Evolutionary conservation across 2,797 vertebrate genomes (phyloP), one percentile per base, ranked within the genome.

Genomic region (Steatocranus sp.): DNA sequence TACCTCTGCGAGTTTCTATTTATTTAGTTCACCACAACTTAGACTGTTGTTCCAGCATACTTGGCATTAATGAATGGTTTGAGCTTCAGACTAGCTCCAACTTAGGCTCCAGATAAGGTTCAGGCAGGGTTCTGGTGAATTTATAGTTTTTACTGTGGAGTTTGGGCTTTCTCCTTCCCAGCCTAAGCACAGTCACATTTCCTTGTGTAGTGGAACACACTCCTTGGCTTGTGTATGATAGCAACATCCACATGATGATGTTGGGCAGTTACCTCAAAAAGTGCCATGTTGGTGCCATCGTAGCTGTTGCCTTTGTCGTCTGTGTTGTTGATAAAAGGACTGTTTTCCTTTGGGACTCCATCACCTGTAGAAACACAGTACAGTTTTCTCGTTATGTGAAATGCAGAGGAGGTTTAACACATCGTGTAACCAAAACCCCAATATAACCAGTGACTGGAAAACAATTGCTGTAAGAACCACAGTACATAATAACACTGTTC

Each of bases 231-330:
- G 25, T 49, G 23, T 5, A 18, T 8, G 23, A 11, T 43, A 12
- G 2, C 6, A 8, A 10, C 41, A 25, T 76, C 7, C 20, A 80
- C 20, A 15, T 25, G 15, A 74, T 18, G n/a, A 75, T 61, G 12
- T 9, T 38, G 51, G 2, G 25, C 8, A 30, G 32, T 94, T 94
- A 98, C 98, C 97, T 98, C 98, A 93, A 99, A 99, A 18, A 99
- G 97, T 6, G 98, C 98, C 98, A 99, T 97, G 95, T 98, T 99
- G 93, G 97, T 99, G 83, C 98, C 98, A 93, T 99, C 97, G 2
- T 97, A 98, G 25, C 88, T 89, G 76, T 92, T 97, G 86, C 91
- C 96, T 87, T 93, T 95, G 84, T 98, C 97, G 50, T 98, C 97
- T 3, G 94, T 94, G 87, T 86, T 97, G 89, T 96, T 96, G 92